phyloP scores from a whole-genome alignment of 2,888 invertebrate genomes.

The Philereme transversata region DNA sequence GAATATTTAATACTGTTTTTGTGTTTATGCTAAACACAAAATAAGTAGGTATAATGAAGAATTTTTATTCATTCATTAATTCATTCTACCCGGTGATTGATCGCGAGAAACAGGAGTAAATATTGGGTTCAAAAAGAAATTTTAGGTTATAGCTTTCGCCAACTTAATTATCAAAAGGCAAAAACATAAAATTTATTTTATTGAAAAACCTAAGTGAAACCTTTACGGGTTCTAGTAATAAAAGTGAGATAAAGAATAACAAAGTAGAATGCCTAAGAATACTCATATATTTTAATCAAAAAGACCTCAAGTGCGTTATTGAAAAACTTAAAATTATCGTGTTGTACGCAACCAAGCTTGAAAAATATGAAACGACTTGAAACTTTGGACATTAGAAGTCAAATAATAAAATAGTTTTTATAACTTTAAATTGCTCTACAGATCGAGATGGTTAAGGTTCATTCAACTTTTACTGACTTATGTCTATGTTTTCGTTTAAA shows the following conservation, averaged over 20 bases:
- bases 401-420: conserved; percentile 22
- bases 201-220: too few relatives aligned
- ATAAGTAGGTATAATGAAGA: too few relatives aligned
- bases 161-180: too few relatives aligned
- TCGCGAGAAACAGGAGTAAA: too few relatives aligned
- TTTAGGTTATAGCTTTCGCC: too few relatives aligned
- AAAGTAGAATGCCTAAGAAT: background rate
- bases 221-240: background rate
- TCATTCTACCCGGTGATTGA: too few relatives aligned
- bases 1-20: too few relatives aligned
- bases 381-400: conserved; percentile 23
- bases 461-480: conserved; percentile 35
- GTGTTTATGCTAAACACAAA: too few relatives aligned
- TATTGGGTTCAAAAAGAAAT: too few relatives aligned
- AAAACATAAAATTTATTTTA: too few relatives aligned
- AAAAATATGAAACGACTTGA: conserved; percentile 26
- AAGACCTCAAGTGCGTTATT: conserved; percentile 9
- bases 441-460: conserved; percentile 3
- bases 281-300: conserved; percentile 18
- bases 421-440: conserved; percentile 24
- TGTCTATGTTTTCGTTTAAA: conserved; percentile 55
- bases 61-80: too few relatives aligned
- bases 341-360: conserved; percentile 17
- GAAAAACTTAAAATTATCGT: conserved; percentile 23
- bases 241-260: background rate